phyloP scores from a whole-genome alignment of 2,113 vertebrate species.

The Telmatochromis sp. region DNA sequence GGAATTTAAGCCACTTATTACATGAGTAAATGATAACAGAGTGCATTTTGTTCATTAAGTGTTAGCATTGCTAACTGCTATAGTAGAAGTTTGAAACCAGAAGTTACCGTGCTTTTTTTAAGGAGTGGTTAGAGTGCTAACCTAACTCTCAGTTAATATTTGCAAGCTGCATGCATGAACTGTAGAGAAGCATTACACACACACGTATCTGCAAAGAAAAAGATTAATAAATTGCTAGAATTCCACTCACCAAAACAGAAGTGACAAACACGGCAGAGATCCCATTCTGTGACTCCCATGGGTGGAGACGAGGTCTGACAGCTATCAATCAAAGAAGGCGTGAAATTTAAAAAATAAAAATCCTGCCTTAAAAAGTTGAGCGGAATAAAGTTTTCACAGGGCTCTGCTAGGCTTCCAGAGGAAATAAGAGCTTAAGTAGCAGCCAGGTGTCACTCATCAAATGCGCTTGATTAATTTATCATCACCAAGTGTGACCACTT shows the following conservation, averaged over 20 bases:
- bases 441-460: not conserved
- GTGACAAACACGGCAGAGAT: not conserved
- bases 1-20: not conserved
- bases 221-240: not conserved
- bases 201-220: not conserved
- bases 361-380: not conserved
- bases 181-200: not conserved
- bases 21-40: not conserved
- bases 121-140: not conserved
- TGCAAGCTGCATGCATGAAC: not conserved
- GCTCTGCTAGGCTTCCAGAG: not conserved
- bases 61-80: not conserved
- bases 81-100: not conserved
- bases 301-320: not conserved
- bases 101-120: not conserved
- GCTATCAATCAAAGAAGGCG: not conserved
- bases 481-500: not conserved
- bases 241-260: not conserved
- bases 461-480: not conserved
- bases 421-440: not conserved
- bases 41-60: not conserved
- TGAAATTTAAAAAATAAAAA: not conserved
- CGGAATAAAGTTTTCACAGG: not conserved
- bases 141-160: not conserved
- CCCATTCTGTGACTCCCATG: not conserved